Evolutionary conservation across 2,113 vertebrate species (phyloP), one percentile per base, ranked within the genome.

Genomic region (Irena cyanogastra): DNA sequence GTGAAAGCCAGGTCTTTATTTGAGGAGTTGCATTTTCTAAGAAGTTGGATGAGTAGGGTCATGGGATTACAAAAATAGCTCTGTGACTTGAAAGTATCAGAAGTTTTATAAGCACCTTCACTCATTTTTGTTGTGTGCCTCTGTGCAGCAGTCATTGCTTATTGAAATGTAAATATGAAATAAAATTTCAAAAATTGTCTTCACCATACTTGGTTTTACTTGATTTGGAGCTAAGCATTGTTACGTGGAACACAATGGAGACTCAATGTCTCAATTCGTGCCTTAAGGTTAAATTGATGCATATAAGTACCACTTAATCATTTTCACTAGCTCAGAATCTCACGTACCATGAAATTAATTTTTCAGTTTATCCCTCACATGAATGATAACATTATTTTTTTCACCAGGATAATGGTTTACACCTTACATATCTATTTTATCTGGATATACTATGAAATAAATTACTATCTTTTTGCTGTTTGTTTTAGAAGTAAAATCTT

Each of bases 291-390:
- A 64, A 76, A 82, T 49, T 82, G 41, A 20, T 74, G 37, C 50
- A 28, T 70, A 3, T 66, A 93, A 83, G 68, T 91, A 83, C 28
- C 30, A 64, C 37, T 86, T 71, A 77, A 74, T 92, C 24, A 85
- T 91, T 93, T 93, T 83, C 89, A 52, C 47, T 71, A 37, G 27
- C 68, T 92, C 71, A 87, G 64, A 92, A 91, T 96, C 59, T 84
- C 90, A 82, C 5, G 0, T 92, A 93, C 87, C 84, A 95, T 94
- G 80, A 96, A 96, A 94, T 66, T 89, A 93, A 83, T 86, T 96
- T 96, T 88, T 96, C 75, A 91, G 84, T 56, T 94, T 59, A 70
- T 87, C 78, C 79, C 10, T 94, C 90, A 87, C 49, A 74, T 81
- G 72, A 94, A 87, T 90, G 53, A 95, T 85, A 87, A 47, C 54